phyloP scores from a whole-genome alignment of 2,113 vertebrate genomes.

The Brachypodius melanocephalos region DNA sequence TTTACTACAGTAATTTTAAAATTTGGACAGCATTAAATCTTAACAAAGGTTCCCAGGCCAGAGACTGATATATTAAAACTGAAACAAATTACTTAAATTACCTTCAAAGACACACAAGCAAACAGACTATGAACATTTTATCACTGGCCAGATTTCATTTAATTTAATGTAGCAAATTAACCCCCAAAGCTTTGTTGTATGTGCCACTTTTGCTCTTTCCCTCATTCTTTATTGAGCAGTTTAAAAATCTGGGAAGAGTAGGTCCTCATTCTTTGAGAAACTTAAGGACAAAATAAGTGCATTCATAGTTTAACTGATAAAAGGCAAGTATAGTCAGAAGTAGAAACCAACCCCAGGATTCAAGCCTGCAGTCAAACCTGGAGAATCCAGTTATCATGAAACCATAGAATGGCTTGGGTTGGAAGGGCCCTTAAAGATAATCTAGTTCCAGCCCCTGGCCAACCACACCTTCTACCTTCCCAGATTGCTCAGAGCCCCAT shows the following conservation, averaged over 20 bases:
- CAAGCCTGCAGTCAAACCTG: background rate
- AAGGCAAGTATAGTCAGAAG: background rate
- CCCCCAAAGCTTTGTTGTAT: background rate
- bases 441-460: background rate
- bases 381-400: background rate
- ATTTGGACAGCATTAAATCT: background rate
- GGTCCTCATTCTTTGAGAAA: background rate
- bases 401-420: background rate
- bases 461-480: background rate
- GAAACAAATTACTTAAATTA: background rate
- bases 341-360: background rate
- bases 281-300: background rate
- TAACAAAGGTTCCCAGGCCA: background rate
- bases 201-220: background rate
- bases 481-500: background rate
- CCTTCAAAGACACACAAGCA: background rate
- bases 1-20: background rate
- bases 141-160: background rate
- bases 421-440: background rate
- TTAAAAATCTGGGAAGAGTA: background rate
- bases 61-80: background rate
- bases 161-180: background rate
- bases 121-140: background rate
- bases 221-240: background rate
- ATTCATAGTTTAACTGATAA: background rate